Base-by-base conservation (phyloP, 30 jellyfish, hydroid and myxozoan genomes). In the Rhopilema esculentum region DNA sequence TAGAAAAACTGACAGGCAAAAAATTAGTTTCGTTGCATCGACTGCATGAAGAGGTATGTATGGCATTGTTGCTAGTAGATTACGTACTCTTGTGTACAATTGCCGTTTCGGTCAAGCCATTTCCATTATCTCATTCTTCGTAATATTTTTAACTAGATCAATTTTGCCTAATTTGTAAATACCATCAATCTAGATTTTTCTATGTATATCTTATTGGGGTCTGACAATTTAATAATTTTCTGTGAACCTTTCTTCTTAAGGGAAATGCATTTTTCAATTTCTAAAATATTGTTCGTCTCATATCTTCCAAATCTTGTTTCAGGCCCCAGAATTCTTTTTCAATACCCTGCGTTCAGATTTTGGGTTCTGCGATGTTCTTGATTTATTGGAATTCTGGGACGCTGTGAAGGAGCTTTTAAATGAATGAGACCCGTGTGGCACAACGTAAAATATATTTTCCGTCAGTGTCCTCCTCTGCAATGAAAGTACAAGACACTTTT, bases 311-410 rank as follows among this genome's bases (percentile, higher is more conserved):
- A 25, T 78, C 0, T 61, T 52, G 17, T 81, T 86, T 57, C 64
- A 92, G 98, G 50, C 81, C 65, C 94, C 96, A n/a, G 96, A 92
- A 19, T 71, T 89, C 84, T 92, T 79, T 79, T 92, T 74, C 92
- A 86, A 72, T 24, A 61, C 91, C 0, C 25, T 92, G 51, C 87
- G 89, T 19, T 69, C 82, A 48, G 95, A 82, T 71, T 82, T 92
- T 51, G 98, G 94, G 21, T 92, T 92, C 51, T 61, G 74, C n/a
- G 92, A 86, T 51, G 82, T 92, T 17, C 29, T 77, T 40, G 72
- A 69, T 21, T 90, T 80, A 49, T 57, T 92, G 87, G 83, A 80
- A 21, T 92, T 92, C 28, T 70, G 92, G 7, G 94, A 92, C 49
- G 96, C 92, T 15, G 29, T 92, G 40, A 48, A 74, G 49, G 83